A percentile compares a stretch with the other conserved stretches of the same genome.
These are phyloP conservation scores for Hartigia nigra DNA, from an alignment of 2,888 invertebrate species.

Conservation along the genomic window DNA sequence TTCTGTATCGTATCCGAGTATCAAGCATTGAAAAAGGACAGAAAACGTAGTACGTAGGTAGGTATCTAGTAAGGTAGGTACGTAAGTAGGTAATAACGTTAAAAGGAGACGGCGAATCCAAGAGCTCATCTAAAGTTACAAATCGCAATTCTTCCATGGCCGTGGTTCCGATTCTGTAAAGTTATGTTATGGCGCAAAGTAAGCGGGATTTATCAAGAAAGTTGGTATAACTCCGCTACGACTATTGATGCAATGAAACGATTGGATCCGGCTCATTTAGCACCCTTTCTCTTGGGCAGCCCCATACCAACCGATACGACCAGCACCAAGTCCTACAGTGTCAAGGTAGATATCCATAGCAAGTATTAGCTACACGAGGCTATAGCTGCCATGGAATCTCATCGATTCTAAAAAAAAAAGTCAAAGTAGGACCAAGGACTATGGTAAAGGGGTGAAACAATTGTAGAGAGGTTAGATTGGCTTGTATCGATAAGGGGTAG, in stretches of 20 bases:
- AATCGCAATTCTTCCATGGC: conserved; percentile 66
- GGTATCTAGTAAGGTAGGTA: not conserved
- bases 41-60: not conserved
- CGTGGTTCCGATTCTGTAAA: conserved; percentile 65
- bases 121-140: conserved; percentile 65
- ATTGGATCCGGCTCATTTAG: conserved; percentile 65
- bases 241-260: conserved; percentile 67
- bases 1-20: not conserved
- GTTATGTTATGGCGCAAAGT: conserved; percentile 66
- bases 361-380: not conserved
- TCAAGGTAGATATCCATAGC: not conserved
- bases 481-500: not conserved
- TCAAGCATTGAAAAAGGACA: not conserved
- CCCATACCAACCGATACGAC: not conserved
- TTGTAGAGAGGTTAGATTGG: not conserved
- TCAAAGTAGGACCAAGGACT: not conserved
- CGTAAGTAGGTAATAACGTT: conserved; percentile 4
- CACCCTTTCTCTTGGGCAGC: conserved; percentile 36
- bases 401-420: not conserved
- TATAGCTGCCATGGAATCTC: not conserved
- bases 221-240: conserved; percentile 64
- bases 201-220: conserved; percentile 66
- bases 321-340: not conserved
- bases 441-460: not conserved
- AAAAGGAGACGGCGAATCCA: conserved; percentile 32